phyloP scores from a whole-genome alignment of 2,797 vertebrate species.

The Halcyon badia region DNA sequence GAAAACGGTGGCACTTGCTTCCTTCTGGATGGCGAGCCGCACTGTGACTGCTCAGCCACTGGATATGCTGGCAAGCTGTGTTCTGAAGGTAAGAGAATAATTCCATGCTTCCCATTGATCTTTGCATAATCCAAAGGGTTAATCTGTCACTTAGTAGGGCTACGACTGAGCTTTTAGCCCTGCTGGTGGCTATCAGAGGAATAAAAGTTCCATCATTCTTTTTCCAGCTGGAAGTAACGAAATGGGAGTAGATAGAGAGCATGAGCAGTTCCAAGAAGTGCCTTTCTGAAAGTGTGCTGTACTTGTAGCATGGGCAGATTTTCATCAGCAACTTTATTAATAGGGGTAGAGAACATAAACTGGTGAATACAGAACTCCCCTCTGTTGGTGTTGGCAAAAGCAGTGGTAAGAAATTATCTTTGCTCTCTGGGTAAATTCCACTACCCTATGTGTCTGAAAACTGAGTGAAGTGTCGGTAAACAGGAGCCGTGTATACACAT shows the following conservation, averaged over 20 bases:
- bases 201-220: not conserved
- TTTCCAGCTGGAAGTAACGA: not conserved
- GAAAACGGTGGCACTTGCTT: conserved; percentile 96
- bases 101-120: not conserved
- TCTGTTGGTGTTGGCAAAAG: not conserved
- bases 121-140: not conserved
- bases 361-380: not conserved
- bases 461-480: not conserved
- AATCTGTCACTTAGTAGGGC: not conserved
- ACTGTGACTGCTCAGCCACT: conserved; percentile 96
- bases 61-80: conserved; percentile 94
- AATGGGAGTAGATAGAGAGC: not conserved
- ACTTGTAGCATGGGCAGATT: not conserved
- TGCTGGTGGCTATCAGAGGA: not conserved
- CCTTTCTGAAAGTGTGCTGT: not conserved
- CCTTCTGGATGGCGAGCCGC: conserved; percentile 90
- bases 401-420: not conserved
- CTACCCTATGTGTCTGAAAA: not conserved
- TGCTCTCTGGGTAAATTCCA: not conserved
- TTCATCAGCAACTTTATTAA: not conserved
- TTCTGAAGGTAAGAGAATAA: conserved; percentile 92
- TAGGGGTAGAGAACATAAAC: not conserved
- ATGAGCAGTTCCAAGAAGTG: not conserved
- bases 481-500: not conserved
- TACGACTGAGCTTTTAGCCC: not conserved